Conservation (phyloP, 2,797 vertebrate species). For the Lacerta viridis region DNA sequence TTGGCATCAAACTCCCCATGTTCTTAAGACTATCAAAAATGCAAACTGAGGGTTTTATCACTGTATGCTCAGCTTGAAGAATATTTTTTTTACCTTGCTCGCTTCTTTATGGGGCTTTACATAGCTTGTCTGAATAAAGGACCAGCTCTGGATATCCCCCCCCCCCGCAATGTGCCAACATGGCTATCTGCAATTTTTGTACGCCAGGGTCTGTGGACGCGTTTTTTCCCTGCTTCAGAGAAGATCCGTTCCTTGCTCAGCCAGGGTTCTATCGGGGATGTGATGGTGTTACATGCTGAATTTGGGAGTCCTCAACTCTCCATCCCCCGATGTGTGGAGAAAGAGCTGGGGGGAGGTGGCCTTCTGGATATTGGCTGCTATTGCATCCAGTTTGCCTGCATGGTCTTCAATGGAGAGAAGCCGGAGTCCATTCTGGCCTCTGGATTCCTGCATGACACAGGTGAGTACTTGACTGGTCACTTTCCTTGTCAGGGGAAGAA, state of each 20-base stretch:
- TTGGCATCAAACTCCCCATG: no score
- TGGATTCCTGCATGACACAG: constrained; percentile 82
- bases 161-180: not conserved
- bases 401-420: constrained; percentile 86
- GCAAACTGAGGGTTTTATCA: not conserved
- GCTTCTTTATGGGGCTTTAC: no score
- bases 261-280: constrained; percentile 83
- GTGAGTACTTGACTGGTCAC: constrained; percentile 49
- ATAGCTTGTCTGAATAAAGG: not conserved
- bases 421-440: constrained; percentile 84
- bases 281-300: constrained; percentile 83
- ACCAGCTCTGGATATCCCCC: not conserved
- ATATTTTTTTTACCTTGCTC: not conserved
- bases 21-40: not conserved
- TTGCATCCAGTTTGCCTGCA: constrained; percentile 87
- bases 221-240: constrained; percentile 85
- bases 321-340: constrained; percentile 71
- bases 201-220: constrained; percentile 87
- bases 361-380: constrained; percentile 88
- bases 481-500: not conserved
- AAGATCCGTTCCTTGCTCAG: constrained; percentile 82
- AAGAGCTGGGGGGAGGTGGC: constrained; percentile 86
- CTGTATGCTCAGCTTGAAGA: not conserved
- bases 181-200: not conserved
- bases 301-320: constrained; percentile 74